Evolutionary conservation across 92 coral and sea anemone species (phyloP).

Genomic region (Galaxea fascicularis): DNA sequence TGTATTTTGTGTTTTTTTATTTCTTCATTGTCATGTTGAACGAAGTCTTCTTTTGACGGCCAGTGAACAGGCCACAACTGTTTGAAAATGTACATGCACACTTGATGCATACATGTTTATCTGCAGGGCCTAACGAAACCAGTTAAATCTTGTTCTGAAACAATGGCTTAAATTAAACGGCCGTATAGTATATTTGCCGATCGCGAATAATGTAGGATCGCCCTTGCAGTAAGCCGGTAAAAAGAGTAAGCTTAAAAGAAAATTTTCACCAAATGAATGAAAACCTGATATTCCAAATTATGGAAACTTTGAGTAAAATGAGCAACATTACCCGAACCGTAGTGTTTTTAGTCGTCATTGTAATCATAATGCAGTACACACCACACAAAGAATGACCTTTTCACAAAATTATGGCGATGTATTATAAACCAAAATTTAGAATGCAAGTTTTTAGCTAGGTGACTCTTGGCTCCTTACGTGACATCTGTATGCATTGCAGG

Average conservation of each 20-base stretch:
- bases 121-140: not conserved
- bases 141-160: not conserved
- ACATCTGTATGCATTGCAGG: not conserved
- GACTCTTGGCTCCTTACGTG: not conserved
- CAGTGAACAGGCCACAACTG: constrained; percentile 1
- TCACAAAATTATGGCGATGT: too few relatives aligned
- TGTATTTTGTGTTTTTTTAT: not conserved
- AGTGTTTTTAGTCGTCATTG: too few relatives aligned
- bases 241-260: too few relatives aligned
- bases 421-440: too few relatives aligned
- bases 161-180: not conserved
- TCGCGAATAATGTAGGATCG: not conserved
- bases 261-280: too few relatives aligned
- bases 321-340: not conserved
- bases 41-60: constrained; percentile 1
- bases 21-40: not conserved
- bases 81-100: not conserved
- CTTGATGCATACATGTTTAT: constrained; percentile 6
- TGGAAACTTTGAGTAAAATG: not conserved
- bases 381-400: not conserved
- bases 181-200: not conserved
- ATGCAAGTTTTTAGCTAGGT: too few relatives aligned
- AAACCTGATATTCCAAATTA: too few relatives aligned
- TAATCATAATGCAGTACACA: too few relatives aligned
- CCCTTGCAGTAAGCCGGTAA: not conserved